Evolutionary conservation across 1,140 invertebrate genomes (phyloP).

Genomic region (Hylyphantes graminicola): DNA sequence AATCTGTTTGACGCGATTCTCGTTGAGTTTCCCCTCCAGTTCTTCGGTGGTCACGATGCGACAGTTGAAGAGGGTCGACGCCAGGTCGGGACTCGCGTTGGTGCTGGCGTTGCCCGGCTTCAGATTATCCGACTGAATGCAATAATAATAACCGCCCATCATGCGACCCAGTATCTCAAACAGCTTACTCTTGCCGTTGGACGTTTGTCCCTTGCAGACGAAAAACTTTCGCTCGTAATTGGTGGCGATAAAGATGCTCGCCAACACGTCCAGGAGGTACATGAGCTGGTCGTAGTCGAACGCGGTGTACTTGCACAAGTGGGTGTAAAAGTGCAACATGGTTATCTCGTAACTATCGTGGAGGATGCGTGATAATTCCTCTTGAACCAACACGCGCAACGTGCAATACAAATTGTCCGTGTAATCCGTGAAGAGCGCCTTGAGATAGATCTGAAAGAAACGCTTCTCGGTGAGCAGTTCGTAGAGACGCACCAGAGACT

Average conservation of each 20-base stretch:
- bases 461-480: not conserved
- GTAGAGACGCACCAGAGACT: not conserved
- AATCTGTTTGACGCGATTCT: slow-evolving; percentile 30
- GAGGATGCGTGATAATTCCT: no score
- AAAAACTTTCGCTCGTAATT: slow-evolving; percentile 47
- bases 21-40: slow-evolving; percentile 18
- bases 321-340: slow-evolving; percentile 13
- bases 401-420: slow-evolving; percentile 11
- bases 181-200: slow-evolving; percentile 34
- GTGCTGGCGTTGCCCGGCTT: not conserved
- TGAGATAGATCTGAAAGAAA: slow-evolving; percentile 20
- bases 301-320: not conserved
- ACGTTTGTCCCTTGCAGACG: not conserved
- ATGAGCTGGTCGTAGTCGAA: slow-evolving; percentile 29
- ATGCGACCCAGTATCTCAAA: not conserved
- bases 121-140: slow-evolving; percentile 14
- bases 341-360: not conserved
- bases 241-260: slow-evolving; percentile 31
- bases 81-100: not conserved
- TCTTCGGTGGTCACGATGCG: slow-evolving; percentile 21
- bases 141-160: slow-evolving; percentile 5
- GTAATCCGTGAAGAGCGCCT: not conserved
- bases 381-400: not conserved
- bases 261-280: slow-evolving; percentile 18
- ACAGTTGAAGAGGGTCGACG: not conserved